Conservation (phyloP, 1,140 invertebrate species). For the Drosophila ficusphila region DNA sequence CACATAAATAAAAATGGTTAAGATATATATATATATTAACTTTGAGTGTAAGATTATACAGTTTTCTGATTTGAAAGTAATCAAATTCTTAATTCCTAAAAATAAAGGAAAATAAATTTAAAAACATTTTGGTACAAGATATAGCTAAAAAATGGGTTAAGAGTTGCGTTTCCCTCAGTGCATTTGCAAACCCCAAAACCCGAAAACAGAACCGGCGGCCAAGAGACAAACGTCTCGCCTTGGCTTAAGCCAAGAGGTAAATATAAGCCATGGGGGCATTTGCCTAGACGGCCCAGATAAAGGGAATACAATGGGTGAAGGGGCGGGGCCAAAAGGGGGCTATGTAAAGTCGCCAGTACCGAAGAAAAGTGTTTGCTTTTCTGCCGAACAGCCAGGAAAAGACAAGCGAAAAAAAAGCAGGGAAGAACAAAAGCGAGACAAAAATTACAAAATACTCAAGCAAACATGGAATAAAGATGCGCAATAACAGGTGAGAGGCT, state of each 20-base stretch:
- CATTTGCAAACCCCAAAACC: constrained; percentile 14
- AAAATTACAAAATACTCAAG: constrained; percentile 46
- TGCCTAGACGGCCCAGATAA: constrained; percentile 29
- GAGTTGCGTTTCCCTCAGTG: not conserved
- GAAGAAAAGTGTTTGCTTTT: constrained; percentile 56
- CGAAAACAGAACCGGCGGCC: constrained; percentile 25
- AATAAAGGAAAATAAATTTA: too few relatives aligned
- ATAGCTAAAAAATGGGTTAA: too few relatives aligned
- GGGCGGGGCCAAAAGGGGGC: constrained; percentile 1
- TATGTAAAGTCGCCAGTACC: constrained; percentile 57
- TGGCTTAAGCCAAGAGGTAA: constrained; percentile 54
- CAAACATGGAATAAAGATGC: constrained; percentile 23
- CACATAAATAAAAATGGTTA: too few relatives aligned
- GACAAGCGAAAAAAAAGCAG: constrained; percentile 14
- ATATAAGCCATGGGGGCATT: constrained; percentile 55
- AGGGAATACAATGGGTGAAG: not conserved
- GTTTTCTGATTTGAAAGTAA: too few relatives aligned
- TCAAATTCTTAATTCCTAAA: too few relatives aligned
- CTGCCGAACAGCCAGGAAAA: constrained; percentile 14
- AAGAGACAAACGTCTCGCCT: constrained; percentile 56
- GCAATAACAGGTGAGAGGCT: constrained; percentile 22
- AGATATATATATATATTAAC: too few relatives aligned
- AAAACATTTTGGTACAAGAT: not conserved
- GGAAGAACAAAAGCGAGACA: constrained; percentile 35
- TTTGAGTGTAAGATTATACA: too few relatives aligned